Conservation (phyloP, 2,797 vertebrate genomes). For the Miichthys miiuy region DNA sequence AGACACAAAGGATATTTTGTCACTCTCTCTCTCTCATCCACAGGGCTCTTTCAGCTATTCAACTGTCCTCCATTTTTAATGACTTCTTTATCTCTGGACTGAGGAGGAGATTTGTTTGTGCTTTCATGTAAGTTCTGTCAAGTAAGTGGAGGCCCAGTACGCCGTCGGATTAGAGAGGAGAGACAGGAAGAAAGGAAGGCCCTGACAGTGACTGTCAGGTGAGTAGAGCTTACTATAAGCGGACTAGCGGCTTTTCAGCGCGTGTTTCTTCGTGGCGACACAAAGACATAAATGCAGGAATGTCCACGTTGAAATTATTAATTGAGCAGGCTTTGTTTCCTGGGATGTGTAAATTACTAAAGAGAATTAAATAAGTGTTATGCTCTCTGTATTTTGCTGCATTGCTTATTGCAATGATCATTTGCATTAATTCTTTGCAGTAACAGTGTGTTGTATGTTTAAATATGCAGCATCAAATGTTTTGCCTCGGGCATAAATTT, state of each 20-base stretch:
- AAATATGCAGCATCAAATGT: conserved; percentile 65
- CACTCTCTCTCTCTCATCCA: conserved; percentile 67
- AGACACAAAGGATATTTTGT: conserved; percentile 78
- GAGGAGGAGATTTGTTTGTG: conserved; percentile 84
- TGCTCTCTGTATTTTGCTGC: conserved; percentile 38
- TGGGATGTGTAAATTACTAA: conserved; percentile 56
- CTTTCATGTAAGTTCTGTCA: conserved; percentile 81
- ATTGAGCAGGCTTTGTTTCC: conserved; percentile 51
- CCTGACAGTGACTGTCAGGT: conserved; percentile 72
- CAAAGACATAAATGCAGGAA: conserved; percentile 31
- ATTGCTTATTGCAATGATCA: conserved; percentile 55
- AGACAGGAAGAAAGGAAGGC: conserved; percentile 55
- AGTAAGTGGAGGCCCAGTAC: conserved; percentile 73
- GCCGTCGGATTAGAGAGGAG: conserved; percentile 68
- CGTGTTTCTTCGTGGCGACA: conserved; percentile 30
- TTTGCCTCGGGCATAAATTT: conserved; percentile 61
- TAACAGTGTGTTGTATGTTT: conserved; percentile 41
- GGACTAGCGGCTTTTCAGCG: conserved; percentile 22
- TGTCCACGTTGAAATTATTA: conserved; percentile 43
- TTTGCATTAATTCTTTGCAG: conserved; percentile 60
- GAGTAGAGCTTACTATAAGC: conserved; percentile 64
- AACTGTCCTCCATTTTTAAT: conserved; percentile 84
- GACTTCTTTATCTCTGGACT: conserved; percentile 84
- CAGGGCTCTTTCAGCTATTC: conserved; percentile 77
- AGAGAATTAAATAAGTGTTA: conserved; percentile 50